Percentiles rank a stretch among this genome's conserved stretches.
These are phyloP conservation scores for Tautogolabrus adspersus DNA, from an alignment of 2,113 vertebrate genomes.

Conservation along the genomic window DNA sequence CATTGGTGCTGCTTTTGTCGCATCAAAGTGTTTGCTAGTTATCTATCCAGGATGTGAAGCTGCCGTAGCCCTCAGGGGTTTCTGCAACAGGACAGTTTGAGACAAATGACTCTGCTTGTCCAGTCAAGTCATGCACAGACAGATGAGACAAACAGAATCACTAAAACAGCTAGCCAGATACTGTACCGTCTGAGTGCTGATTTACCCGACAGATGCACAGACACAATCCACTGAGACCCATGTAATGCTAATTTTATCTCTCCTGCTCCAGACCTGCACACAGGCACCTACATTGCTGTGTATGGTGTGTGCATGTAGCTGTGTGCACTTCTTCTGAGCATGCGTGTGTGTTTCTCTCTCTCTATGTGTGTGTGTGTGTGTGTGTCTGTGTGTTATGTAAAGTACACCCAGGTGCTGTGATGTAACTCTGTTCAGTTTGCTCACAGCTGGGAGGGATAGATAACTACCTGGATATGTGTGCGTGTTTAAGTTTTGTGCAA, in stretches of 20 bases:
- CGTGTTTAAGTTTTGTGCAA: background rate
- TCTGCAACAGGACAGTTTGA: slow-evolving; percentile 47
- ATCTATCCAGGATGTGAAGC: slow-evolving; percentile 41
- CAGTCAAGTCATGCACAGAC: slow-evolving; percentile 64
- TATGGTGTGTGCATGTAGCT: slow-evolving; percentile 5
- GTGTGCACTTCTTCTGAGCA: slow-evolving; percentile 14
- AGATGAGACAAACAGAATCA: slow-evolving; percentile 73
- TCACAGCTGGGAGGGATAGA: slow-evolving; percentile 58
- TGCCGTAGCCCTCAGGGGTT: slow-evolving; percentile 26
- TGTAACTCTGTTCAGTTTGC: slow-evolving; percentile 54
- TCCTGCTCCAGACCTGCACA: slow-evolving; percentile 34
- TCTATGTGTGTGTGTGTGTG: slow-evolving; percentile 1
- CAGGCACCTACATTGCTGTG: slow-evolving; percentile 13
- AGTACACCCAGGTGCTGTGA: slow-evolving; percentile 65
- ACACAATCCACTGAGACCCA: slow-evolving; percentile 55
- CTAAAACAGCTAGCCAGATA: slow-evolving; percentile 59
- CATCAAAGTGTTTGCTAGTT: slow-evolving; percentile 43
- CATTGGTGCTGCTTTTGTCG: slow-evolving; percentile 26
- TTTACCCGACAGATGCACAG: slow-evolving; percentile 70
- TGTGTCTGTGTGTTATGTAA: slow-evolving; percentile 50
- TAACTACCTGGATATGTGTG: slow-evolving; percentile 46
- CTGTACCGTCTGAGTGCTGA: slow-evolving; percentile 58
- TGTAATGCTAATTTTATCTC: slow-evolving; percentile 55
- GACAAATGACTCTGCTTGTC: slow-evolving; percentile 67
- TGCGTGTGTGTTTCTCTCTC: slow-evolving; percentile 7